phyloP scores from a whole-genome alignment of 2,113 vertebrate genomes.

The Dasyornis broadbenti region DNA sequence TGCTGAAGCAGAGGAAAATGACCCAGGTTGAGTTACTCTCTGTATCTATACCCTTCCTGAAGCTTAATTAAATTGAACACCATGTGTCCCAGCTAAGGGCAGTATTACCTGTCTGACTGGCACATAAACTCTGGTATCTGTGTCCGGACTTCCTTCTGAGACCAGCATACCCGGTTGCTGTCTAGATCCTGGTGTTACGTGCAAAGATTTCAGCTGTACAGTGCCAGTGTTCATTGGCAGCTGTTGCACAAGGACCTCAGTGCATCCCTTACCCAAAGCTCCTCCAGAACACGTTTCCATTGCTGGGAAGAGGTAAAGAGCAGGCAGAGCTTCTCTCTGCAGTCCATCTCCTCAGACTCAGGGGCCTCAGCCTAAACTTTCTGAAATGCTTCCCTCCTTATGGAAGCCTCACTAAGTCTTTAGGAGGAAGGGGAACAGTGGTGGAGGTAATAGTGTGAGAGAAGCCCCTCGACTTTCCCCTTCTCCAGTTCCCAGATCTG shows the following conservation, averaged over 20 bases:
- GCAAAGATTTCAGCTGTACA: accelerated
- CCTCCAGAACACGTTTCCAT: background rate
- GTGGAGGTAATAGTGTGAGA: background rate
- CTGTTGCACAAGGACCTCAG: background rate
- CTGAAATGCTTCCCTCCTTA: background rate
- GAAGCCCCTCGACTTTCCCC: background rate
- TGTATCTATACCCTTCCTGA: background rate
- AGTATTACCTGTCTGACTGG: no score
- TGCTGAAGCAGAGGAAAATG: background rate
- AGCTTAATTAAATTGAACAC: background rate
- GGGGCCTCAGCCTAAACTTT: background rate
- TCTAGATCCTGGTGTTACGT: accelerated
- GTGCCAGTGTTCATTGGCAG: background rate
- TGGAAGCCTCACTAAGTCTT: no score
- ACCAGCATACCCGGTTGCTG: background rate
- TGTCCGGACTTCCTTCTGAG: background rate
- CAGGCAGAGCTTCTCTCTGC: background rate
- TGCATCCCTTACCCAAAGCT: no score
- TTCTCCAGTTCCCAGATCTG: background rate
- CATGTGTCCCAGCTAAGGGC: background rate
- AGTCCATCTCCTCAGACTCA: background rate
- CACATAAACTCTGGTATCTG: background rate
- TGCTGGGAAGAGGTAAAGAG: background rate
- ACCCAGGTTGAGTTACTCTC: background rate
- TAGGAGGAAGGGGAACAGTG: background rate